These are phyloP conservation scores for Drosophila borealis DNA, from an alignment of 2,888 invertebrate species.

Conservation along the genomic window DNA sequence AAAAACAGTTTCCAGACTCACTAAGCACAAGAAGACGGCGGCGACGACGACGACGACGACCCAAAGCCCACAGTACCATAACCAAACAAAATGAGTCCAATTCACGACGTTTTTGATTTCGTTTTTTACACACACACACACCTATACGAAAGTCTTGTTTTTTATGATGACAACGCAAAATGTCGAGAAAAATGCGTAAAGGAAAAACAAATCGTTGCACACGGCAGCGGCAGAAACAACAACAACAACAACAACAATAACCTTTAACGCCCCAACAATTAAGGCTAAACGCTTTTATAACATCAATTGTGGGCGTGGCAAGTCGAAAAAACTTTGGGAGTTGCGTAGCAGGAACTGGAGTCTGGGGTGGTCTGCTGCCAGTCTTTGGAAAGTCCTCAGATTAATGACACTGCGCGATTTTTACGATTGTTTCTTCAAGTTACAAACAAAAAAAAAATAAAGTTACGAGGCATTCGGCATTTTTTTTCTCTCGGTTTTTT, in stretches of 20 bases:
- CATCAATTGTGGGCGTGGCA: slow-evolving; percentile 55
- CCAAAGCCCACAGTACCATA: slow-evolving; percentile 11
- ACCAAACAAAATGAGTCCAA: slow-evolving; percentile 31
- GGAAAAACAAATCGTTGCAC: slow-evolving; percentile 62
- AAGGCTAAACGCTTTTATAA: slow-evolving; percentile 75
- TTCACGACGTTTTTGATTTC: slow-evolving; percentile 41
- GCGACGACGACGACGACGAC: background rate
- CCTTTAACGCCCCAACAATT: slow-evolving; percentile 73
- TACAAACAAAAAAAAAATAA: slow-evolving; percentile 36
- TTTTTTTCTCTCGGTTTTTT: slow-evolving; percentile 9
- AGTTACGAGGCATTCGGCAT: slow-evolving; percentile 37
- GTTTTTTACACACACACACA: slow-evolving; percentile 17
- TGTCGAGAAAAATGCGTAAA: slow-evolving; percentile 50
- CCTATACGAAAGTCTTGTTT: slow-evolving; percentile 40
- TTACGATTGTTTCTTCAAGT: slow-evolving; percentile 72
- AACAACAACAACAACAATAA: slow-evolving; percentile 52
- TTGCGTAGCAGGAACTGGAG: background rate
- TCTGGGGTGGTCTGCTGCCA: background rate
- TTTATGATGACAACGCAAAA: slow-evolving; percentile 62
- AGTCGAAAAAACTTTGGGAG: slow-evolving; percentile 39
- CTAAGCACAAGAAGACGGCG: slow-evolving; percentile 34
- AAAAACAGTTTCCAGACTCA: slow-evolving; percentile 65
- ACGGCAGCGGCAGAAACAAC: slow-evolving; percentile 36
- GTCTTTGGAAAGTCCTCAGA: slow-evolving; percentile 56
- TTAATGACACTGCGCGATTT: slow-evolving; percentile 75